Conservation (phyloP, 2,888 invertebrate species). For the Serrognathus titanus region DNA sequence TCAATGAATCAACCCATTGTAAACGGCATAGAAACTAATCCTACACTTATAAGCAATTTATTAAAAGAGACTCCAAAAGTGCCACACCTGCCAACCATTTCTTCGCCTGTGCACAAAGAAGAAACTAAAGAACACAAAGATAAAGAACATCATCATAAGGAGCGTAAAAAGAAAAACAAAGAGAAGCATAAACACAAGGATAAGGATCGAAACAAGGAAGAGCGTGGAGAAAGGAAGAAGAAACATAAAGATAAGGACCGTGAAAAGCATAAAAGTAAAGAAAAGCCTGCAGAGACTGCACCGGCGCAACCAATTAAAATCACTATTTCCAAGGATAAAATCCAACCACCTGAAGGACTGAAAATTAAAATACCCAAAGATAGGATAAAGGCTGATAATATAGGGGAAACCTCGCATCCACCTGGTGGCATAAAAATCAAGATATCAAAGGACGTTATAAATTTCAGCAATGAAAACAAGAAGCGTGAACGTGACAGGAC, state of each 20-base stretch:
- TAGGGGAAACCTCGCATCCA: slow-evolving; percentile 41
- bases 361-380: slow-evolving; percentile 83
- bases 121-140: slow-evolving; percentile 40
- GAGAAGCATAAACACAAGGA: slow-evolving; percentile 79
- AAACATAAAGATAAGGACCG: slow-evolving; percentile 69
- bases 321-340: slow-evolving; percentile 60
- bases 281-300: slow-evolving; percentile 20
- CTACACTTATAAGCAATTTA: slow-evolving; percentile 66
- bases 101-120: slow-evolving; percentile 10
- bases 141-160: slow-evolving; percentile 42
- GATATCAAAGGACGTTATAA: slow-evolving; percentile 71
- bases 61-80: slow-evolving; percentile 56
- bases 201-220: slow-evolving; percentile 58
- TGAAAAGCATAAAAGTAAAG: slow-evolving; percentile 42
- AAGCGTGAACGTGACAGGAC: slow-evolving; percentile 47
- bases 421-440: slow-evolving; percentile 66
- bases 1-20: slow-evolving; percentile 41
- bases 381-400: slow-evolving; percentile 56
- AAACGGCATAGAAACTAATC: slow-evolving; percentile 71
- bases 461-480: slow-evolving; percentile 34
- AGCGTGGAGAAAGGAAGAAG: slow-evolving; percentile 66
- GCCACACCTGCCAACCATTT: slow-evolving; percentile 26
- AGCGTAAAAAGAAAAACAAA: slow-evolving; percentile 65
- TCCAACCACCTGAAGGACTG: slow-evolving; percentile 52
- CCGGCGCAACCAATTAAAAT: slow-evolving; percentile 51